A percentile compares a stretch with the other conserved stretches of the same genome.
Conservation (phyloP, 2,113 vertebrate genomes). For the Myotis brandtii region DNA sequence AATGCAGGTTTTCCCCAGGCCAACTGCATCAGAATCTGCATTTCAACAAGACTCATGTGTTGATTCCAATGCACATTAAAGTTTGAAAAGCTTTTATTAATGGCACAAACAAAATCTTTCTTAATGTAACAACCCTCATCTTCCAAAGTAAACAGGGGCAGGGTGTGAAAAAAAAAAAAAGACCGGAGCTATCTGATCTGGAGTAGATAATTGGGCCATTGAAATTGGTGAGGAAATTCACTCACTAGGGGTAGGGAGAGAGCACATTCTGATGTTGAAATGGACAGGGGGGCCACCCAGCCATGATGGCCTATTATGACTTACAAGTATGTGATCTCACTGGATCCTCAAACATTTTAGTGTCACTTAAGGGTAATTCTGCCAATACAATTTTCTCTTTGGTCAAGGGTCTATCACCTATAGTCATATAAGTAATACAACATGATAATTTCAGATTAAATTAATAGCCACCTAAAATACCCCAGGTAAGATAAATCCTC, state of each 20-base stretch:
- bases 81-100: background rate
- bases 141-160: background rate
- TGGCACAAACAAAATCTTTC: conserved; percentile 27
- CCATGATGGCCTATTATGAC: background rate
- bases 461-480: background rate
- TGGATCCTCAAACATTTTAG: background rate
- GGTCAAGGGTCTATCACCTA: background rate
- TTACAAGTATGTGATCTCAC: conserved; percentile 37
- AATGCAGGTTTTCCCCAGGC: background rate
- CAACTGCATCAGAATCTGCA: background rate
- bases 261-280: background rate
- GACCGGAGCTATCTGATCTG: background rate
- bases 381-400: conserved; percentile 3
- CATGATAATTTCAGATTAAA: conserved; percentile 22
- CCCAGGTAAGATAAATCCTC: background rate
- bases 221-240: background rate
- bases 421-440: background rate
- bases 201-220: background rate
- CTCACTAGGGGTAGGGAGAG: background rate
- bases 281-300: background rate
- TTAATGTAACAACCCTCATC: background rate
- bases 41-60: background rate
- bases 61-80: conserved; percentile 15
- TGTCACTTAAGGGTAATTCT: background rate
- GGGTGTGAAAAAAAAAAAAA: background rate